Evolutionary conservation across 2,113 vertebrate species (phyloP).

Genomic region (Gracilinanus agilis): DNA sequence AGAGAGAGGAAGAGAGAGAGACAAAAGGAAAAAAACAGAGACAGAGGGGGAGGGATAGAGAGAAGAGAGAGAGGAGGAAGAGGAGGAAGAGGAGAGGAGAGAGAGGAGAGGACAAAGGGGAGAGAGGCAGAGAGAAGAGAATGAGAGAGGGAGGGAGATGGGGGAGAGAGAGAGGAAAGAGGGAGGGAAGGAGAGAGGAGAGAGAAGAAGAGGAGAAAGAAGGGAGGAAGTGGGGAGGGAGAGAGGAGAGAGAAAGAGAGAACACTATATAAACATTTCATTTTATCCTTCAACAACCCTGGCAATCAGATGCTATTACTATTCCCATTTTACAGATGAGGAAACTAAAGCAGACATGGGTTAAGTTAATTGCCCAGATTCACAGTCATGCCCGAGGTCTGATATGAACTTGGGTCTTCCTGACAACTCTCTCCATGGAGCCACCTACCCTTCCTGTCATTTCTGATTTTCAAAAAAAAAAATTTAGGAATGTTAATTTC

Average conservation of each 20-base stretch:
- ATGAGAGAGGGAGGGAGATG: too few relatives aligned
- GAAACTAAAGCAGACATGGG: neutral
- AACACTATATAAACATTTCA: too few relatives aligned
- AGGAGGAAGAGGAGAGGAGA: neutral
- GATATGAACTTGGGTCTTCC: neutral
- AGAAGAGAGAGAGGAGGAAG: too few relatives aligned
- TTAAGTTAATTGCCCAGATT: neutral
- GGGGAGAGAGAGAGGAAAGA: too few relatives aligned
- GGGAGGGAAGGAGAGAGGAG: too few relatives aligned
- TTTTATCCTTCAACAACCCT: too few relatives aligned
- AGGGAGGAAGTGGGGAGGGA: too few relatives aligned
- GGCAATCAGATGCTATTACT: neutral
- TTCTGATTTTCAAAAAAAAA: conserved; percentile 5
- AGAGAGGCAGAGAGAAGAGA: too few relatives aligned
- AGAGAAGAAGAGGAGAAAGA: too few relatives aligned
- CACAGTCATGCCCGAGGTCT: neutral
- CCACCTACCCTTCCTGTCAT: neutral
- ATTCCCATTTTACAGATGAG: neutral
- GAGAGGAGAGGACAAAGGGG: neutral
- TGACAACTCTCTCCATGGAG: neutral
- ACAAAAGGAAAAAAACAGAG: neutral
- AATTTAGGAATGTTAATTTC: neutral
- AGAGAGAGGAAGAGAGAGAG: neutral
- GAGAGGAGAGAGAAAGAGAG: too few relatives aligned
- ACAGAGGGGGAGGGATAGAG: too few relatives aligned